These are phyloP conservation scores for Micromys minutus DNA, from an alignment of 2,113 vertebrate species.

Conservation along the genomic window DNA sequence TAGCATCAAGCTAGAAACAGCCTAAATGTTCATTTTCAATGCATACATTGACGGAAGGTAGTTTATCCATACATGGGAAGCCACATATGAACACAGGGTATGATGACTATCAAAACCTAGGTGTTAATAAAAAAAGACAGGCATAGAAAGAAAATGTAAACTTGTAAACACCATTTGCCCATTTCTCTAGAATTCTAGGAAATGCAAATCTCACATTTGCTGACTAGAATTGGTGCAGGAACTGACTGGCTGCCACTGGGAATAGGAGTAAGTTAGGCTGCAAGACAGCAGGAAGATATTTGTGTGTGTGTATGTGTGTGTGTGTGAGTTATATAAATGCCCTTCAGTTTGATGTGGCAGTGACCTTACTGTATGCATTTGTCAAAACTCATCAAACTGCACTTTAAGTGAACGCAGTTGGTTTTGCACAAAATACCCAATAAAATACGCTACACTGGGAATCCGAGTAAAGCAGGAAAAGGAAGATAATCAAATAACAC, in stretches of 20 bases:
- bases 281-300: background rate
- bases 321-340: background rate
- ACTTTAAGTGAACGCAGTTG: background rate
- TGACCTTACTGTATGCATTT: background rate
- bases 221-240: background rate
- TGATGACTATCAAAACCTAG: background rate
- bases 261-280: background rate
- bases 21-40: background rate
- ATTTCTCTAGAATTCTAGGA: conserved; percentile 10
- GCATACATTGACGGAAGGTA: background rate
- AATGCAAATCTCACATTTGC: background rate
- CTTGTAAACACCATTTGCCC: background rate
- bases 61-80: background rate
- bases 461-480: background rate
- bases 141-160: background rate
- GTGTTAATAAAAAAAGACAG: background rate
- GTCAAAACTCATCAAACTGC: background rate
- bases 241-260: too few relatives aligned
- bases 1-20: background rate
- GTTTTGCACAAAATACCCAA: background rate
- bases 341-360: background rate
- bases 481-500: background rate
- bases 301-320: too few relatives aligned
- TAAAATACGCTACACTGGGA: background rate
- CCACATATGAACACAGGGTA: background rate